phyloP scores from a whole-genome alignment of 2,888 invertebrate species.

The Xestia c-nigrum region DNA sequence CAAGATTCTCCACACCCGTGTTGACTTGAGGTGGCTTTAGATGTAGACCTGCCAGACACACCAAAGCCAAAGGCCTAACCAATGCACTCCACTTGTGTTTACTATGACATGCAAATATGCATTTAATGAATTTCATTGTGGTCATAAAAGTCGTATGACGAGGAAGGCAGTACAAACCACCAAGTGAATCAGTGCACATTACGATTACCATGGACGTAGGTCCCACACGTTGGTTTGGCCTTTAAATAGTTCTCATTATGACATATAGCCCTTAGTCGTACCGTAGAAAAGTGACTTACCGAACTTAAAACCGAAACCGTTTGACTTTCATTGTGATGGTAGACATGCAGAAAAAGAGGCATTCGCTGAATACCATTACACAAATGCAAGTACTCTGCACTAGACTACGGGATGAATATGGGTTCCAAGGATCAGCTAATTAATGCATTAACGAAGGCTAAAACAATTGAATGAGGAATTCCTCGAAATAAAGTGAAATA shows the following conservation, averaged over 20 bases:
- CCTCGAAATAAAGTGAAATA: neutral
- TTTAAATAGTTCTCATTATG: neutral
- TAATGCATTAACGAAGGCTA: constrained; percentile 1
- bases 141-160: neutral
- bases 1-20: neutral
- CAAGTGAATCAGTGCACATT: neutral
- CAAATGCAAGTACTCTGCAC: constrained; percentile 4
- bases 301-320: too few species aligned
- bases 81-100: neutral
- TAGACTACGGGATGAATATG: neutral
- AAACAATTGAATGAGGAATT: neutral
- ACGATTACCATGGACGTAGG: neutral
- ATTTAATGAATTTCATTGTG: neutral
- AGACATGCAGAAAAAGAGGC: neutral
- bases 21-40: neutral
- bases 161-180: neutral
- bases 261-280: too few species aligned
- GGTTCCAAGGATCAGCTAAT: neutral
- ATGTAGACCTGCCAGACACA: neutral
- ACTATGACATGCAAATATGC: neutral
- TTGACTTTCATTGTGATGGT: neutral
- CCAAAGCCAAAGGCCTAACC: neutral
- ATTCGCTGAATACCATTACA: constrained; percentile 6
- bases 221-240: neutral
- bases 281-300: neutral